Base-by-base conservation (phyloP, 2,888 invertebrate genomes). In the Apotomis capreana region DNA sequence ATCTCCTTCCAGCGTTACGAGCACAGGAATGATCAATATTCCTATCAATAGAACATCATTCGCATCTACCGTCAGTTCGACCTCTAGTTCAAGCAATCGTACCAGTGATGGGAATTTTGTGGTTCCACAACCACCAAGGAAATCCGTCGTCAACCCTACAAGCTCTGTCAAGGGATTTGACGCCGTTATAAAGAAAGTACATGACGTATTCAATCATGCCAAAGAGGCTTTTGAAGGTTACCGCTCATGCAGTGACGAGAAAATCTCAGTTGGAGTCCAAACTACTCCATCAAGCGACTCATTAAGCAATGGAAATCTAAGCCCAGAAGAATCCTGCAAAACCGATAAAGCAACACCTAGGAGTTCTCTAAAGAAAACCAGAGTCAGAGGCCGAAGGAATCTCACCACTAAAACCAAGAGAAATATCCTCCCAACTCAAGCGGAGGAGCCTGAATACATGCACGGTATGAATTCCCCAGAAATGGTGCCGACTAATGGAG, bases 31-130 rank as follows among this genome's bases (percentile, higher is more conserved):
- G 88, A 84, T 93, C 0, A 90, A 89, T 71, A 77, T 93, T 57
- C 91, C 89, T 0, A 65, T 65, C 4, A 91, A 90, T 74, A 88
- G 91, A 76, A 86, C 87, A 0, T 94, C 93, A 3, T 93, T 91
- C 68, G 90, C 89, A 1, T 93, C 94, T 0, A 90, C 90, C 3
- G 86, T 89, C 1, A 91, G 91, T 74, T 91, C 93, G 0, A 85
- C 88, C 8, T 92, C 93, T 0, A 85, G 89, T 0, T 80, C 84
- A 0, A 92, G 92, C 69, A 93, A 88, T 67, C 81, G 94, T 54
- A 94, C 94, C 0, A 93, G 91, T 67, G 94, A 94, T 70, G 94
- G 94, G 0, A 85, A 88, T 4, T 94, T 94, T 68, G 90, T 93
- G 0, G 93, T 94, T 0, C 94, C 94, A 0, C 93, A 90, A 78